Evolutionary conservation across 92 coral and sea anemone genomes (phyloP).

Genomic region (Anthopleura xanthogrammica): DNA sequence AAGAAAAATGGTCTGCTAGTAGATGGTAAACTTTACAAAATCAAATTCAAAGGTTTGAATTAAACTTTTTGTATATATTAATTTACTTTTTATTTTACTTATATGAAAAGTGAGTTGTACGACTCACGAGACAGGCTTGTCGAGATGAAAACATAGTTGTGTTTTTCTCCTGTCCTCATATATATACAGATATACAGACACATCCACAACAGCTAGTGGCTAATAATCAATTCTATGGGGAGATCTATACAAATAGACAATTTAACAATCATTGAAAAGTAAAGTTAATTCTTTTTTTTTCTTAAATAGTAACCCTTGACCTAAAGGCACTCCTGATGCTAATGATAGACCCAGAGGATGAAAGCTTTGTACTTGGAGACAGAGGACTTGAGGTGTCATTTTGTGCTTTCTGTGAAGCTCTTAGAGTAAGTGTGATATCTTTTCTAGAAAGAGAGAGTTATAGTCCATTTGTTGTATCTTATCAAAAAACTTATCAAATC

Average conservation of each 20-base stretch:
- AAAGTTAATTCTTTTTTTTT: neutral
- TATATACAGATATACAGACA: too few species aligned
- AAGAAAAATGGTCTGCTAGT: conserved; percentile 30
- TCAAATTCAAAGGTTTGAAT: conserved; percentile 33
- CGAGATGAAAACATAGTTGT: too few species aligned
- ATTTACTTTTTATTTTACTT: too few species aligned
- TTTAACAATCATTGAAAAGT: neutral
- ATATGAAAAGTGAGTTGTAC: too few species aligned
- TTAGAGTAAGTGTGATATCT: conserved; percentile 14
- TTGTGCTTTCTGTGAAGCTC: conserved; percentile 32
- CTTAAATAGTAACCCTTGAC: conserved; percentile 32
- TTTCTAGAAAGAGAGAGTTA: neutral
- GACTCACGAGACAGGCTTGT: too few species aligned
- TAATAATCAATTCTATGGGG: too few species aligned
- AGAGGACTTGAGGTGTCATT: conserved; percentile 34
- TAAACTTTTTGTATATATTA: too few species aligned
- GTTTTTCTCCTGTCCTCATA: too few species aligned
- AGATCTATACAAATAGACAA: neutral
- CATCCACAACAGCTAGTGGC: too few species aligned
- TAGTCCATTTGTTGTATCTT: neutral
- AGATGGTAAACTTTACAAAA: conserved; percentile 40
- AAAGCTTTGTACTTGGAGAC: conserved; percentile 20
- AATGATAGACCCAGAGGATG: conserved; percentile 18
- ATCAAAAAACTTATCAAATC: too few species aligned
- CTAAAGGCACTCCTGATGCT: conserved; percentile 30